Conservation (phyloP, 2,113 vertebrate species). For the Thinocorus orbignyianus region DNA sequence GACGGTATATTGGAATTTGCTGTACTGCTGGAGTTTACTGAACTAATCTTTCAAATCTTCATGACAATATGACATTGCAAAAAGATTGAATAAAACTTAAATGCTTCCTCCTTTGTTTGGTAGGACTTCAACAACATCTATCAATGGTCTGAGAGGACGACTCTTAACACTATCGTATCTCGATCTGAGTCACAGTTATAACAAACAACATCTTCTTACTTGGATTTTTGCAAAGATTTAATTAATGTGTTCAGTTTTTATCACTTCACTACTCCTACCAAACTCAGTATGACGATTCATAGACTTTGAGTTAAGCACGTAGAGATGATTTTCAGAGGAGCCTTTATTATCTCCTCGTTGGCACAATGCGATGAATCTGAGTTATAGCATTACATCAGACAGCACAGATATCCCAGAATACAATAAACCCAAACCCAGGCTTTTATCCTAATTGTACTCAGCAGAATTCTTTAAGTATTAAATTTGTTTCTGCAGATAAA, state of each 20-base stretch:
- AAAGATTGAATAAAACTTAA: background rate
- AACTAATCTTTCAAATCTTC: background rate
- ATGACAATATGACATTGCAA: background rate
- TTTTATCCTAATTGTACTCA: constrained; percentile 45
- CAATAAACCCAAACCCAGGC: constrained; percentile 7
- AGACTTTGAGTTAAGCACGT: background rate
- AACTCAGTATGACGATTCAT: background rate
- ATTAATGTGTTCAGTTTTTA: background rate
- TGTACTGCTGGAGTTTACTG: background rate
- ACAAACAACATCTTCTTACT: background rate
- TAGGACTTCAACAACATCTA: background rate
- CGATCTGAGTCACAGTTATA: background rate
- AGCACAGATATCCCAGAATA: constrained; percentile 10
- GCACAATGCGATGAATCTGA: background rate
- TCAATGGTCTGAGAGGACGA: background rate
- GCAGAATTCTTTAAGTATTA: background rate
- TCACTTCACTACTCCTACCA: background rate
- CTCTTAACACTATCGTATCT: background rate
- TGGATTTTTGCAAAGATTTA: background rate
- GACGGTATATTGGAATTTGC: background rate
- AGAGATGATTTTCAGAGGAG: background rate
- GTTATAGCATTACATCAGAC: background rate
- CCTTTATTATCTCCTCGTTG: constrained; percentile 2
- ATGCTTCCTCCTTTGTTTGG: background rate
- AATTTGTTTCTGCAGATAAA: constrained; percentile 10